Evolutionary conservation across 2,113 vertebrate species (phyloP).

Genomic region (Gnathonemus longibarbis): DNA sequence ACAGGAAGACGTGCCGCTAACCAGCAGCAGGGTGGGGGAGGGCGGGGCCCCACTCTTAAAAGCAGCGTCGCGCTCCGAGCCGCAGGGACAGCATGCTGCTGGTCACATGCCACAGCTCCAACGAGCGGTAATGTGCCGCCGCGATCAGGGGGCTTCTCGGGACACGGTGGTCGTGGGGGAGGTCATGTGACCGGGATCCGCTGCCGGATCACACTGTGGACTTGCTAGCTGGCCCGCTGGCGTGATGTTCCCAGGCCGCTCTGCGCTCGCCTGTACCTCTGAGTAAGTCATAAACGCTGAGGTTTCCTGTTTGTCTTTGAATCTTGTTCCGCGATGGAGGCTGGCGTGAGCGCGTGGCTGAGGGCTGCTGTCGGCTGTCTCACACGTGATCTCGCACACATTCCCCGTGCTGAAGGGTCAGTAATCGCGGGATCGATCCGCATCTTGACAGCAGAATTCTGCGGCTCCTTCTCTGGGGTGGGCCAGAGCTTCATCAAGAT

Average conservation of each 20-base stretch:
- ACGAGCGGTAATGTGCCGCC: background rate
- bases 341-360: background rate
- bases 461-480: background rate
- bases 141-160: background rate
- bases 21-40: constrained; percentile 38
- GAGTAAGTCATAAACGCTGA: background rate
- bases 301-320: background rate
- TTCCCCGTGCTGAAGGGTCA: background rate
- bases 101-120: no score
- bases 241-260: background rate
- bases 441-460: background rate
- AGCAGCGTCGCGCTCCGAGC: background rate
- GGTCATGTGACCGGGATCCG: background rate
- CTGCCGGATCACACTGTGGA: background rate
- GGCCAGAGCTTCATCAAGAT: background rate
- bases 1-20: constrained; percentile 58
- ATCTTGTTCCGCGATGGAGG: background rate
- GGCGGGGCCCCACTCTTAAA: constrained; percentile 57
- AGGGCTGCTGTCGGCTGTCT: background rate
- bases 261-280: background rate
- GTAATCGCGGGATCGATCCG: background rate
- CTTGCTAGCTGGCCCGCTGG: background rate
- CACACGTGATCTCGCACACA: background rate
- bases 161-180: background rate
- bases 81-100: background rate